phyloP scores from a whole-genome alignment of 2,113 vertebrate genomes.

The Pycnonotus jocosus region DNA sequence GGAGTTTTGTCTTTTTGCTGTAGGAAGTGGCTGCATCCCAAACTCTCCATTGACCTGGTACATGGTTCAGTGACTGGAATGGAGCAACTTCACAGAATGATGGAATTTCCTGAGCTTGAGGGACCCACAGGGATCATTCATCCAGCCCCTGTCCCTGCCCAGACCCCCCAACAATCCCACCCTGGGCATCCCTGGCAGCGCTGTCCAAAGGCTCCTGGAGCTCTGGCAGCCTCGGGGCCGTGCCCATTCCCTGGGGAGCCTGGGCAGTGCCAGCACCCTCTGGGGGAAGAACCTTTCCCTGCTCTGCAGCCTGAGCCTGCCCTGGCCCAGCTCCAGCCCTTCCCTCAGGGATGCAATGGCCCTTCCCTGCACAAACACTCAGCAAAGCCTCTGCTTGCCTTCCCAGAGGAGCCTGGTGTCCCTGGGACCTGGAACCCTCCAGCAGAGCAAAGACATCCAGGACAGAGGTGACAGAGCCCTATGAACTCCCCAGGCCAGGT shows the following conservation, averaged over 20 bases:
- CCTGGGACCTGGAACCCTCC: not conserved
- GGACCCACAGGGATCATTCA: not conserved
- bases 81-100: not conserved
- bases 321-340: not conserved
- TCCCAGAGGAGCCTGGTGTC: not conserved
- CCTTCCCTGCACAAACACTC: not conserved
- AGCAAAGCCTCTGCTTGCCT: not conserved
- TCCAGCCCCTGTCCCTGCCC: rapidly evolving
- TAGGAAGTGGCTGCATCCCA: not conserved
- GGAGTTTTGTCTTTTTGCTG: not conserved
- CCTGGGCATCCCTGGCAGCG: not conserved
- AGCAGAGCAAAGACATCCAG: not conserved
- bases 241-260: not conserved
- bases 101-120: not conserved
- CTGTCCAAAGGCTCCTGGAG: not conserved
- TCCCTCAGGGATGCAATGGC: not conserved
- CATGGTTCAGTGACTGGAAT: not conserved
- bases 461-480: not conserved
- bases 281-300: not conserved
- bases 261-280: not conserved
- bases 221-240: not conserved
- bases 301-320: not conserved
- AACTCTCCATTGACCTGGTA: not conserved
- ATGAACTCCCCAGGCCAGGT: not conserved
- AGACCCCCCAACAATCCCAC: not conserved